These are phyloP conservation scores for Mesoligia furuncula DNA, from an alignment of 2,888 invertebrate genomes.

Conservation along the genomic window DNA sequence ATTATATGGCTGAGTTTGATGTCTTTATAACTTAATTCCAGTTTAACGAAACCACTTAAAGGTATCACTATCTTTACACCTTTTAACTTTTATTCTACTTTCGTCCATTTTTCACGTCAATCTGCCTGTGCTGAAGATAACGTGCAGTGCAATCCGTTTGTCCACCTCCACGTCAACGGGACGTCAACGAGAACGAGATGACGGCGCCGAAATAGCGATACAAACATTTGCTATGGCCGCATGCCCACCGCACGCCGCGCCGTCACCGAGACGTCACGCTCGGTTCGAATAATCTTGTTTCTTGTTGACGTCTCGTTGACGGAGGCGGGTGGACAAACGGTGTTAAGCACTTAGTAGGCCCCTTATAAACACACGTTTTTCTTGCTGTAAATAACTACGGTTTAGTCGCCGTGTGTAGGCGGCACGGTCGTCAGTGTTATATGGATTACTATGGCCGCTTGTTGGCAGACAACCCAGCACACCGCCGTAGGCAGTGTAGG, in stretches of 20 bases:
- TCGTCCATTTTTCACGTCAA: neutral
- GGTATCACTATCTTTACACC: neutral
- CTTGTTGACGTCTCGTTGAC: neutral
- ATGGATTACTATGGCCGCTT: neutral
- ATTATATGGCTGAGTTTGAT: neutral
- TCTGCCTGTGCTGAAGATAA: neutral
- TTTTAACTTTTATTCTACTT: conserved; percentile 2
- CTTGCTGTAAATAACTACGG: neutral
- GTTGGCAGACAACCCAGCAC: neutral
- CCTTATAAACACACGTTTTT: neutral
- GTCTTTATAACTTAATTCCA: neutral
- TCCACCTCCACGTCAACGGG: too few relatives aligned
- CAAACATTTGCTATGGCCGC: too few relatives aligned
- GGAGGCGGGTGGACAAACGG: too few relatives aligned
- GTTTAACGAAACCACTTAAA: neutral
- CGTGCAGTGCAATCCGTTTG: neutral
- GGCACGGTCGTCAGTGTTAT: neutral
- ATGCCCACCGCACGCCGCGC: too few relatives aligned
- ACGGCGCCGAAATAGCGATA: neutral
- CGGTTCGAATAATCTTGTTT: neutral
- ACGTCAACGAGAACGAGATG: neutral
- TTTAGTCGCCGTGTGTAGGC: neutral
- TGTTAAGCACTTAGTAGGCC: too few relatives aligned
- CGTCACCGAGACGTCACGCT: too few relatives aligned
- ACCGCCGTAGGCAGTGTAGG: neutral